Evolutionary conservation across 2,888 invertebrate species (phyloP), one percentile per base, ranked within the genome.

Genomic region (Galerucella nymphaeae): DNA sequence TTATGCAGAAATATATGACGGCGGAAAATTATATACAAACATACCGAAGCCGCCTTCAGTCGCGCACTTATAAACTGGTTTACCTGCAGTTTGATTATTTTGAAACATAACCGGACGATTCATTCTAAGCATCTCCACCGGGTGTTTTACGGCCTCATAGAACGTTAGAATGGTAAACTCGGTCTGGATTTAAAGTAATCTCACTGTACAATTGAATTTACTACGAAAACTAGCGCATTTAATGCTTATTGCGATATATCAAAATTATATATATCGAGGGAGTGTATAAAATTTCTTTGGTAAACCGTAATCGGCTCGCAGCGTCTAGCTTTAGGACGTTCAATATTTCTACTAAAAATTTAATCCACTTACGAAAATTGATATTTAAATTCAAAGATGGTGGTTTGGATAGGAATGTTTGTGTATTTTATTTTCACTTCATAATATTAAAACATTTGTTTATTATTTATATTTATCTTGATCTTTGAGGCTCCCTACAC

Each of bases 151-250:
- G n/a, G 14, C 14, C 48, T 8, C 6, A n/a, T 0, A 8, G 14
- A n/a, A 48, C n/a, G n/a, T 48, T 48, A 48, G 48, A 48, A 48
- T 48, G n/a, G 48, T 48, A 48, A 48, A 48, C 14, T 48, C 14
- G 2, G 14, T 48, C 14, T 48, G 11, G 13, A 14, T n/a, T 48
- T 48, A 30, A 48, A 4, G n/a, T 48, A n/a, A 48, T 48, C 4
- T 48, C 48, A 48, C 48, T 48, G 6, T 76, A 78, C 76, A 71
- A 77, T 73, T 75, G 75, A 75, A 76, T 74, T 71, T 72, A 76
- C 76, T 74, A 75, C 77, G 78, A 79, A 78, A 76, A 76, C 74
- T 77, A 76, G 75, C 76, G 76, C 78, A 77, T 76, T 78, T 76
- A 75, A 75, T 66, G 61, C 69, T 72, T 73, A 79, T 75, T 77